Evolutionary conservation across 2,888 invertebrate genomes (phyloP), one percentile per base, ranked within the genome.

Genomic region (Hybos culiciformis): DNA sequence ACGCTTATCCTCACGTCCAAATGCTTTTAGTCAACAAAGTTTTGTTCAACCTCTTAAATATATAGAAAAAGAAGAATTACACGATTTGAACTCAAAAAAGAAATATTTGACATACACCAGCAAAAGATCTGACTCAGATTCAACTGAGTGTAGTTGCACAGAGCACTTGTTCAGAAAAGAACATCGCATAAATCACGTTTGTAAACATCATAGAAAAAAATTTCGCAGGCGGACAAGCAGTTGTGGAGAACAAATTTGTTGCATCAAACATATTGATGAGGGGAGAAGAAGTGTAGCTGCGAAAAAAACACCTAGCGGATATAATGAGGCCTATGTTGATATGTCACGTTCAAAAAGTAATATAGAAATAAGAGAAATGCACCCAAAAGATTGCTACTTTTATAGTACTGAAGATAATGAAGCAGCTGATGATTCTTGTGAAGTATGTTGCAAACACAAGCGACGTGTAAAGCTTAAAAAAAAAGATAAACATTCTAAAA

Each of bases 401-500:
- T 53, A 52, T 14, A 48, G 46, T 3, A 61, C 58, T 39, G 68
- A 68, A 17, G 68, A 69, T 46, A 65, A 66, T 18, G n/a, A n/a
- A n/a, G n/a, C n/a, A n/a, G n/a, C n/a, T n/a, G 64, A 67, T 38
- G 72, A 72, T 37, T 73, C 72, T 3, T 70, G 70, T 50, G 71
- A 70, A 45, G 62, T 66, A 14, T 66, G 65, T 38, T 66, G 66
- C 42, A 60, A 62, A 31, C 66, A 66, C 45, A 63, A 62, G 49
- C 57, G 55, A 23, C 56, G 55, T 48, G 68, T 68, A 52, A 72
- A 66, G 53, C 58, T 63, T 20, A 64, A 61, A 54, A 60, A 62
- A 39, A 70, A 69, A 53, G 65, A 67, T 12, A 66, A 62, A 47
- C 67, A 62, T 50, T 57, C 54, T 53, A 66, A 60, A 54, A 72